Base-by-base conservation (phyloP, 2,797 vertebrate species). In the Syngnathus rostellatus region DNA sequence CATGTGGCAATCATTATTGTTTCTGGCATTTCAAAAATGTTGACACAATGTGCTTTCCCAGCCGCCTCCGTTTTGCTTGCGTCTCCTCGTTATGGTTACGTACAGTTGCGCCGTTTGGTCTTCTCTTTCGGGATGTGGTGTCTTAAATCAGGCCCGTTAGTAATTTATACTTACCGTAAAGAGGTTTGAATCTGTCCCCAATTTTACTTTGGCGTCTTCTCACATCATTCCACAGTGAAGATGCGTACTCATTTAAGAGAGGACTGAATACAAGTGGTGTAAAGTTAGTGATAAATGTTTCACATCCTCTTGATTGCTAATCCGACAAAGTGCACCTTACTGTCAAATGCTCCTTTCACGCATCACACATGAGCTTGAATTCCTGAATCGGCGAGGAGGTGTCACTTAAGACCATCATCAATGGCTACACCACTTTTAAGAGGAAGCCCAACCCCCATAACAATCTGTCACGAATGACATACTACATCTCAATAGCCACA, bases 401-500 rank as follows among this genome's bases (percentile, higher is more conserved):
- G 84, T 87, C 82, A 87, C 76, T 85, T 79, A 53, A 76, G 73
- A 72, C 83, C 76, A 73, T 83, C 82, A 86, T 83, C 82, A 86
- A 79, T 73, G 77, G 45, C 67, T 74, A 40, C 77, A 79, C 69
- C 48, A 65, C 66, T 86, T 79, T 65, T 6, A 64, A 69, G 50
- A 65, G 62, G 72, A 59, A 62, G 8, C 72, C 79, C 23, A 2
- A 72, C 80, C 67, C 59, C 73, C 68, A 77, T 71, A 70, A 72
- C 48, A 76, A 78, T 76, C 80, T 71, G 73, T 68, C 73, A 84
- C 83, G 81, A 89, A 81, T 73, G 82, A 77, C 66, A 70, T 45
- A 78, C 83, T 45, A 78, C 83, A 86, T 87, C 70, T 89, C 76
- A 89, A 89, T 83, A 70, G 66, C 60, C 71, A 84, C 81, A 84